Evolutionary conservation across 1,140 invertebrate genomes (phyloP).

Genomic region (Caenorhabditis inopinata): DNA sequence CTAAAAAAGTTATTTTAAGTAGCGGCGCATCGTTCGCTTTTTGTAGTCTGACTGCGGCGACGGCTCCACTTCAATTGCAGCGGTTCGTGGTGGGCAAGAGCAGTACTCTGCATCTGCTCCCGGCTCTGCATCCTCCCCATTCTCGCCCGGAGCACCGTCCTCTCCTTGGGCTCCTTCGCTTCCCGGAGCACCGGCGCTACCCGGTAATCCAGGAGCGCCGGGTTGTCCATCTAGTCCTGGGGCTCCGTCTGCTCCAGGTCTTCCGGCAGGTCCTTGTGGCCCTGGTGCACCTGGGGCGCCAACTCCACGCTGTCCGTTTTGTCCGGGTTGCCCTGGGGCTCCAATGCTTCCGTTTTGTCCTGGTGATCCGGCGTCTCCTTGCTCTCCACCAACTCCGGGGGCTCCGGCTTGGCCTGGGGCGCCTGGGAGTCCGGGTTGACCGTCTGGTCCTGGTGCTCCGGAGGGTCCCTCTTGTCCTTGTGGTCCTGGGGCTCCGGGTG

Average conservation of each 20-base stretch:
- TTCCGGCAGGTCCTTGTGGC: slow-evolving; percentile 23
- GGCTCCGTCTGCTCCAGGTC: background rate
- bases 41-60: background rate
- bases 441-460: slow-evolving; percentile 26
- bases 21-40: slow-evolving; percentile 1
- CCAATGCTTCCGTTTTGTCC: slow-evolving; percentile 17
- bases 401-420: slow-evolving; percentile 21
- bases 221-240: background rate
- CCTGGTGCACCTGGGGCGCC: slow-evolving; percentile 32
- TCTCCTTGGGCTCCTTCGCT: background rate
- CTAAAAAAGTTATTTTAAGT: background rate
- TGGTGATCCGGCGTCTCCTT: background rate
- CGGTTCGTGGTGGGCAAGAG: slow-evolving; percentile 22
- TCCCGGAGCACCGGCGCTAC: slow-evolving; percentile 21
- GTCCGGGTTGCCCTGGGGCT: background rate
- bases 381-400: background rate
- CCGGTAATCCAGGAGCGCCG: background rate
- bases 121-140: slow-evolving; percentile 11
- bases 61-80: slow-evolving; percentile 4
- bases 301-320: background rate
- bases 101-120: slow-evolving; percentile 24
- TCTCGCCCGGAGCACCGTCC: background rate
- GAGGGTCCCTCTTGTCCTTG: slow-evolving; percentile 8
- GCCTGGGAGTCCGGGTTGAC: slow-evolving; percentile 25
- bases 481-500: slow-evolving; percentile 38